These are phyloP conservation scores for Valencia hispanica DNA, from an alignment of 2,797 vertebrate genomes.

Conservation along the genomic window DNA sequence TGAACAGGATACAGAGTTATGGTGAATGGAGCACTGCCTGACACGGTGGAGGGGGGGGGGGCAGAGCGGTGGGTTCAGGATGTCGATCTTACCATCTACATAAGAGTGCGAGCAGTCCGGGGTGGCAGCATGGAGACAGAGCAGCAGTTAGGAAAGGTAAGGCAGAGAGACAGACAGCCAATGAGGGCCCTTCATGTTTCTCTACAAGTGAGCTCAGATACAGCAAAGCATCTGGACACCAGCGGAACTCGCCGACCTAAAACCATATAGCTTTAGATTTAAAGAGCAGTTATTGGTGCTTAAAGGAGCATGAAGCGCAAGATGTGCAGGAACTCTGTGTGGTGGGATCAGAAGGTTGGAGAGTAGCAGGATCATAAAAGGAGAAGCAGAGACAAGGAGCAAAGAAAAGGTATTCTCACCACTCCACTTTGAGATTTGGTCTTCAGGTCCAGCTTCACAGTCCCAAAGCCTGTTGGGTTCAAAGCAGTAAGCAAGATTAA, in stretches of 20 bases:
- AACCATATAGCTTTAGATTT: slow-evolving; percentile 21
- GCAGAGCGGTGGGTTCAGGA: slow-evolving; percentile 20
- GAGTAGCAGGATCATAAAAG: background rate
- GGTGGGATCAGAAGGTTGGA: background rate
- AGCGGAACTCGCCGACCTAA: slow-evolving; percentile 7
- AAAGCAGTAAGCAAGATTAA: slow-evolving; percentile 14
- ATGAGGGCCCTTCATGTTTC: slow-evolving; percentile 28
- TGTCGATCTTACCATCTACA: slow-evolving; percentile 78
- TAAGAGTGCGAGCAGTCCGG: slow-evolving; percentile 56
- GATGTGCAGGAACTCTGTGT: background rate
- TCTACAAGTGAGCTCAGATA: slow-evolving; percentile 27
- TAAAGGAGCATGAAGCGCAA: background rate
- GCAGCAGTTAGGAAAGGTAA: slow-evolving; percentile 61
- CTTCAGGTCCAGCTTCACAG: slow-evolving; percentile 94
- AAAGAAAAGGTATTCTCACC: slow-evolving; percentile 79
- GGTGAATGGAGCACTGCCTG: background rate
- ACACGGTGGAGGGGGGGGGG: background rate
- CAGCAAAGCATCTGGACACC: slow-evolving; percentile 30
- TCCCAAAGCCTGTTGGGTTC: slow-evolving; percentile 87
- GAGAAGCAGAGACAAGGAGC: background rate
- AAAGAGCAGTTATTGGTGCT: slow-evolving; percentile 18
- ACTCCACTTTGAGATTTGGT: slow-evolving; percentile 95
- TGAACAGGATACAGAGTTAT: slow-evolving; percentile 12
- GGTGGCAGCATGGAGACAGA: slow-evolving; percentile 69
- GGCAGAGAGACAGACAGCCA: slow-evolving; percentile 47